These are phyloP conservation scores for Tylochromis polylepis DNA, from an alignment of 2,113 vertebrate species.

Conservation along the genomic window DNA sequence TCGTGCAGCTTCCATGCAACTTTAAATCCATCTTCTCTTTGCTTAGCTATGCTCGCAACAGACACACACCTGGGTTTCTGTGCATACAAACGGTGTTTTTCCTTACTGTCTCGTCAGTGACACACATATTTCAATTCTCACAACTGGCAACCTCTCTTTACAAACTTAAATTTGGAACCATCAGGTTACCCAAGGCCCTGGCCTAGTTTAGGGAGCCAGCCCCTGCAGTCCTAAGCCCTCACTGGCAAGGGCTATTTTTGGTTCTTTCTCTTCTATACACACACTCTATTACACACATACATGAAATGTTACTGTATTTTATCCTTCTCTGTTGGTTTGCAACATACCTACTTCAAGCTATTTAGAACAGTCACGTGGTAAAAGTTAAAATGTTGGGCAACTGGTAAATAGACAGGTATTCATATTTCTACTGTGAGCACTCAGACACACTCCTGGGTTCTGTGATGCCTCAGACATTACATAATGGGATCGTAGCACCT, in stretches of 20 bases:
- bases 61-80: background rate
- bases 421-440: background rate
- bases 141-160: background rate
- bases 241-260: background rate
- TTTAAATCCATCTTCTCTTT: background rate
- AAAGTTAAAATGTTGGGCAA: background rate
- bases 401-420: background rate
- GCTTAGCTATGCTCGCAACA: background rate
- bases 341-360: background rate
- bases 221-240: background rate
- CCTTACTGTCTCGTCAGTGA: accelerated
- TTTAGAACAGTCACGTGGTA: background rate
- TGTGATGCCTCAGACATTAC: background rate
- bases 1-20: background rate
- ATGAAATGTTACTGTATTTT: background rate
- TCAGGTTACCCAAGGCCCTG: background rate
- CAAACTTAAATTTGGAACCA: background rate
- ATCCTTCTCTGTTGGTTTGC: background rate
- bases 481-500: background rate
- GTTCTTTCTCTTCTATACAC: background rate
- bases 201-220: background rate
- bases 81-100: background rate
- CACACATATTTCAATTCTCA: background rate
- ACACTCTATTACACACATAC: background rate
- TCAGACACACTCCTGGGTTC: background rate